Base-by-base conservation (phyloP, 2,888 invertebrate genomes). In the Panopea generosa region DNA sequence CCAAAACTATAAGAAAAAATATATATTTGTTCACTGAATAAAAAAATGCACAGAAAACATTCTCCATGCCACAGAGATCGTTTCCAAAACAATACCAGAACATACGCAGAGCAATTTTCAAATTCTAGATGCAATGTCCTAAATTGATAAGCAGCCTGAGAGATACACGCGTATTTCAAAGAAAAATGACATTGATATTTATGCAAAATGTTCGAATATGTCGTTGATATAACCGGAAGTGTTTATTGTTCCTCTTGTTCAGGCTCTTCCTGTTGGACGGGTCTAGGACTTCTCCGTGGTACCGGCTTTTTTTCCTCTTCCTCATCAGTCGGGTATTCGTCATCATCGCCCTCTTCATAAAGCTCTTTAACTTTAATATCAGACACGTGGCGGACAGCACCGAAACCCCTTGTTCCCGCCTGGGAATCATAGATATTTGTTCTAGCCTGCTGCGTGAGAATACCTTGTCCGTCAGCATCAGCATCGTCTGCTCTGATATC, bases 301-400 rank as follows among this genome's bases (percentile, higher is more conserved):
- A 52, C 45, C 20, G 49, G 33, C 16, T 27, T 22, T 57, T 43
- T 50, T 22, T 71, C 71, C 16, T 68, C 79, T 33, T 74, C 73
- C 14, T 76, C 76, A 20, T 76, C 76, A 3, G 70, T 70, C 16
- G 66, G 60, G 43, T 70, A 77, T 33, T 74, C 76, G 22, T 76
- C 70, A 22, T 70, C 76, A n/a, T 89, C 87, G n/a, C 90, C 89
- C 56, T 89, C 89, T 50, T 86, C 85, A 50, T 82, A 75, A 66
- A 88, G 83, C 27, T 91, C 90, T 59, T 90, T 91, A 40, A 88
- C 87, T 26, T 85, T 68, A 66, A 91, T 91, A 74, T 92, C 91
- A 40, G 89, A 81, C 4, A 89, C 88, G 79, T 92, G 91, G 27
- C 92, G 83, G 1, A 87, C 89, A 16, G 89, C 86, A 16, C 92